Evolutionary conservation across 1,140 invertebrate genomes (phyloP).

Genomic region (Diplogasteroides magnus): DNA sequence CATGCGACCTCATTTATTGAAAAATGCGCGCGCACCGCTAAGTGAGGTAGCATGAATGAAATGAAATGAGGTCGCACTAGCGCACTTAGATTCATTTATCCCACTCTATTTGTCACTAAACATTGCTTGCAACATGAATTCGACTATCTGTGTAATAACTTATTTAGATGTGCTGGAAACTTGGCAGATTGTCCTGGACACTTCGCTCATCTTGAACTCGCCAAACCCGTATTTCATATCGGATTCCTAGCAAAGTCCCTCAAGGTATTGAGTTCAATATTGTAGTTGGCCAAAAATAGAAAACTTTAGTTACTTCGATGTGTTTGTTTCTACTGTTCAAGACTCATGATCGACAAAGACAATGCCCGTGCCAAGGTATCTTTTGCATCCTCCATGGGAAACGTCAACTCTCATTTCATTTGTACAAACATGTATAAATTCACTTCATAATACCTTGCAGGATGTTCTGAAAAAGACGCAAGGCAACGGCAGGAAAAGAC

Average conservation of each 20-base stretch:
- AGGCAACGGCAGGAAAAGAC: constrained; percentile 86
- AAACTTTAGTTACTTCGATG: constrained; percentile 47
- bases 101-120: no score
- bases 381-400: no score
- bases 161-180: constrained; percentile 83
- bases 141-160: constrained; percentile 58
- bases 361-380: constrained; percentile 83
- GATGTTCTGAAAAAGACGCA: constrained; percentile 92
- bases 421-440: no score
- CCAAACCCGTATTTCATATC: constrained; percentile 97
- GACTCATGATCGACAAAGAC: constrained; percentile 62
- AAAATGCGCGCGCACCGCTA: no score
- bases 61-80: no score
- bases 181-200: constrained; percentile 98
- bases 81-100: no score
- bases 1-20: no score
- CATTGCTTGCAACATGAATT: no score
- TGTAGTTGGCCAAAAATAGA: constrained; percentile 5
- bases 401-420: no score
- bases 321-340: constrained; percentile 53
- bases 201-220: constrained; percentile 97
- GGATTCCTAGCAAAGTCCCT: constrained; percentile 95
- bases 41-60: no score
- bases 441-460: neutral
- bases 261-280: constrained; percentile 70